A percentile compares a stretch with the other conserved stretches of the same genome.
Conservation (phyloP, 2,888 invertebrate genomes). For the Litoditis marina region DNA sequence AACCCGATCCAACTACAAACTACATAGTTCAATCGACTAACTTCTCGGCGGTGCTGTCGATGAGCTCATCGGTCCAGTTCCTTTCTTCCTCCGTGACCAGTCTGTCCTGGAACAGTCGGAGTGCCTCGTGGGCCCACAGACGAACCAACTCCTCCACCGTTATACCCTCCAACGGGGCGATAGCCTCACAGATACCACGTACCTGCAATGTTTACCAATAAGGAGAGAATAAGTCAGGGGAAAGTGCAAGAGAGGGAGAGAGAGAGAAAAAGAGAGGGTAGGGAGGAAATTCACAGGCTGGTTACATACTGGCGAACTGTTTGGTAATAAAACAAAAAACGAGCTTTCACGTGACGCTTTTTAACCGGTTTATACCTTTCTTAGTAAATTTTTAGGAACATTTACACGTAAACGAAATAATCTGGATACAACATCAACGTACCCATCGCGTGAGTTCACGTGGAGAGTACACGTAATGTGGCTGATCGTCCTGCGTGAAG, state of each 20-base stretch:
- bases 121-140: conserved; percentile 98
- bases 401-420: no score
- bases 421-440: no score
- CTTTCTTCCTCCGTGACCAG: conserved; percentile 90
- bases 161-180: conserved; percentile 85
- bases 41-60: conserved; percentile 77
- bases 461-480: conserved; percentile 98
- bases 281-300: no score
- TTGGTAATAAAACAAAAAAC: no score
- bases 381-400: no score
- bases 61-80: conserved; percentile 95
- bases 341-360: no score
- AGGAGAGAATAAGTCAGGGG: conserved; percentile 98
- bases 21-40: conserved; percentile 68
- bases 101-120: conserved; percentile 84
- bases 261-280: no score
- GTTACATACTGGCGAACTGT: no score
- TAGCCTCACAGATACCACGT: conserved; percentile 96
- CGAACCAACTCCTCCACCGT: conserved; percentile 90
- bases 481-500: conserved; percentile 99
- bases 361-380: no score
- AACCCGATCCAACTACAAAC: no score
- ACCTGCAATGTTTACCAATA: conserved; percentile 98
- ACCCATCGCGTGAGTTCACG: conserved; percentile 98
- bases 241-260: no score